Evolutionary conservation across 2,797 vertebrate species (phyloP), one percentile per base, ranked within the genome.

Genomic region (Pangasius larnaudii): DNA sequence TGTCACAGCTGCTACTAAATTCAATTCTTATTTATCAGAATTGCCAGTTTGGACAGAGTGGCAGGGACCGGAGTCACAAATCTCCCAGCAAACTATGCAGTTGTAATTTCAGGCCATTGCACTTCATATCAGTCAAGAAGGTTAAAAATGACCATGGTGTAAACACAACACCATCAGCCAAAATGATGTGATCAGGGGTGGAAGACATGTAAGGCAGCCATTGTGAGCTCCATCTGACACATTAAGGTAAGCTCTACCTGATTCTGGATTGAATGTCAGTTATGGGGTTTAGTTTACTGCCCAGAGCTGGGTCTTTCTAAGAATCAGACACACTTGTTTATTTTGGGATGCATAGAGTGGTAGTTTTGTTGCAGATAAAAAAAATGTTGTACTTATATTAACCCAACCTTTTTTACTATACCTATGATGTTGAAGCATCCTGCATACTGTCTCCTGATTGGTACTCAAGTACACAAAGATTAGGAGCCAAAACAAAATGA

Each of bases 1-100:
- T 99, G 98, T 98, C 97, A 98, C 96, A 97, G 96, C 96, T 96
- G 96, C 95, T 97, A 96, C 96, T 92, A 98, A 98, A 99, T 98
- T 98, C 97, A 97, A 99, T 99, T 98, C 97, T 98, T 98, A 98
- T 98, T 98, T 97, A 97, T 97, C 96, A 97, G 96, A 97, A 98
- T 97, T 95, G 95, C 97, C 95, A 96, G 95, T 96, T 96, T 96
- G 95, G 94, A 96, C 95, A 92, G 92, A 92, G 93, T 93, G 92
- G 93, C 92, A 92, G 90, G 93, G 93, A 72, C 27, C 39, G 7
- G 85, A 86, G 84, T 88, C 89, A 90, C 91, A 90, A 91, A 91
- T 90, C 91, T 90, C 81, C 81, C 81, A 18, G 67, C 85, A 90
- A 91, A 91, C 85, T 58, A 89, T 79, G 74, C 87, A 65, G 79